Evolutionary conservation across 1,140 invertebrate genomes (phyloP).

Genomic region (Hypsibius dujardini): DNA sequence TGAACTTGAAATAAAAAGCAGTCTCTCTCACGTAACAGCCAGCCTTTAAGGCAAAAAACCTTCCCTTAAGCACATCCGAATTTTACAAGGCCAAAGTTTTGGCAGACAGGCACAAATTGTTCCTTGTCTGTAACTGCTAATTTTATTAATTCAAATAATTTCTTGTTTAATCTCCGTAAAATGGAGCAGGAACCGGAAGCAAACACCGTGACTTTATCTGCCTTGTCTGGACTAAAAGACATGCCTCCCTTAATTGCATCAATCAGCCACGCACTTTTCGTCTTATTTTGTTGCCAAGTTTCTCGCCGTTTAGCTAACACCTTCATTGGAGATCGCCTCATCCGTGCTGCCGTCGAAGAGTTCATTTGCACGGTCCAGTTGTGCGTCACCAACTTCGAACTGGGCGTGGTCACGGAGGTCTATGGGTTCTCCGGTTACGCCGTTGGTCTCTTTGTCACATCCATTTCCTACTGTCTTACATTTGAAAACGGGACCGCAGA

Average conservation of each 20-base stretch:
- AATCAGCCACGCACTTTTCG: background rate
- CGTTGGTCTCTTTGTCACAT: background rate
- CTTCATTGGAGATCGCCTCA: background rate
- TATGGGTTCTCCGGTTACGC: slow-evolving; percentile 16
- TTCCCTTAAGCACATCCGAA: no score
- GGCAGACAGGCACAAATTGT: no score
- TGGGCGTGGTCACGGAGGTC: slow-evolving; percentile 10
- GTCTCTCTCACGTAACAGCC: no score
- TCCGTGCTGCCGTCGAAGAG: slow-evolving; percentile 9
- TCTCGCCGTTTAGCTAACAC: background rate
- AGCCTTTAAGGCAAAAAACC: no score
- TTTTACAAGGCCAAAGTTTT: no score
- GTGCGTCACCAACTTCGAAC: slow-evolving; percentile 6
- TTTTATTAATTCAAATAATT: no score
- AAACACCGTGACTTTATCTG: no score
- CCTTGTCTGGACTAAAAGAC: background rate
- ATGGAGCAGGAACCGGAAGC: no score
- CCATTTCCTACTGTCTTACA: slow-evolving; percentile 3
- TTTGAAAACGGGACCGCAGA: slow-evolving; percentile 10
- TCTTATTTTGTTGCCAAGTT: background rate
- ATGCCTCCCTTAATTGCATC: background rate
- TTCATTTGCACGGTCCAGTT: slow-evolving; percentile 7
- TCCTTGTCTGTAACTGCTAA: no score
- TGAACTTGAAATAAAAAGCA: no score
- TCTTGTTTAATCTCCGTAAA: no score